Conservation (phyloP, 2,797 vertebrate species). For the Pyrocephalus nanus region DNA sequence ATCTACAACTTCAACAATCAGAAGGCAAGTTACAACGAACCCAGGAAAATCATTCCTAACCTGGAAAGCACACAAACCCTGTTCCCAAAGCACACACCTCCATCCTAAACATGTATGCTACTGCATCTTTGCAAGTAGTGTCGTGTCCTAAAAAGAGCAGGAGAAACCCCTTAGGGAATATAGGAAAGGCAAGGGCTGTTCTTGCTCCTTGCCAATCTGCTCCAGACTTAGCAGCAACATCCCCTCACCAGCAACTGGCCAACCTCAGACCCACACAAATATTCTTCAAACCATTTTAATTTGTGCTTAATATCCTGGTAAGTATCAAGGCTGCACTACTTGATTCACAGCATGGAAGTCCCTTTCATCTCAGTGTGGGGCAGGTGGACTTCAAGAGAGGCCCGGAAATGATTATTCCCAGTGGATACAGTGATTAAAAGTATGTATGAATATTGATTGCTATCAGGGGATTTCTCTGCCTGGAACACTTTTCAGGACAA, state of each 20-base stretch:
- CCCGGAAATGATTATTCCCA: slow-evolving; percentile 32
- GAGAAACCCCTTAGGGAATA: slow-evolving; percentile 29
- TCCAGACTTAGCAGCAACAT: slow-evolving; percentile 18
- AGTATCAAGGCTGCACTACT: not conserved
- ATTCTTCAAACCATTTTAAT: slow-evolving; percentile 40
- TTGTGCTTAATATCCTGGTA: slow-evolving; percentile 29
- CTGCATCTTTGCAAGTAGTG: slow-evolving; percentile 37
- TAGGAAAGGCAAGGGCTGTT: slow-evolving; percentile 29
- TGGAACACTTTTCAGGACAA: slow-evolving; percentile 67
- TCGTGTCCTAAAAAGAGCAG: slow-evolving; percentile 45
- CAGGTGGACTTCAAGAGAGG: slow-evolving; percentile 50
- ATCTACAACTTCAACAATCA: slow-evolving; percentile 43
- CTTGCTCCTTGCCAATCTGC: slow-evolving; percentile 20
- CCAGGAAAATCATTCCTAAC: slow-evolving; percentile 55
- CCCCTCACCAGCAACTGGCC: slow-evolving; percentile 2
- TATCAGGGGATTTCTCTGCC: slow-evolving; percentile 65
- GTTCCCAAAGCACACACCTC: slow-evolving; percentile 51
- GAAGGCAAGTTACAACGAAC: slow-evolving; percentile 57
- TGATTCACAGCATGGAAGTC: slow-evolving; percentile 14
- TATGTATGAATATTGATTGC: slow-evolving; percentile 47
- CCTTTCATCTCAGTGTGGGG: slow-evolving; percentile 53
- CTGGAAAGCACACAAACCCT: slow-evolving; percentile 56
- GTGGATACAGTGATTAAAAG: slow-evolving; percentile 52
- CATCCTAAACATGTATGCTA: slow-evolving; percentile 31
- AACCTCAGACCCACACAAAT: slow-evolving; percentile 34